Evolutionary conservation across 2,888 invertebrate species (phyloP).

Genomic region (Calameuta pallipes): DNA sequence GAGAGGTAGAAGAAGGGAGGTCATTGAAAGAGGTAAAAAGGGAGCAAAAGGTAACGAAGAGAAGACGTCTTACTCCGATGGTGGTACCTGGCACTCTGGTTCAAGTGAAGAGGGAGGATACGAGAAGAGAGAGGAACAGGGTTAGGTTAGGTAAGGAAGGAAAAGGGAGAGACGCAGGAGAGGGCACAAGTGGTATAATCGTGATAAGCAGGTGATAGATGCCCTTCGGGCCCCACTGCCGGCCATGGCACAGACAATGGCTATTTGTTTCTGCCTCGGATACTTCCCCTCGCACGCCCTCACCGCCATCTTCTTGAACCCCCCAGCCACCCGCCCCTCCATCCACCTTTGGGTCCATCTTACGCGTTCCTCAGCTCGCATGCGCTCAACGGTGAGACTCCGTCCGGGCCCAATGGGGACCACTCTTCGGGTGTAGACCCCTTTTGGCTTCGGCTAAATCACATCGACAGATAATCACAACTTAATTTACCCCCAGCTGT

Average conservation of each 20-base stretch:
- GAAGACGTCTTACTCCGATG: slow-evolving; percentile 55
- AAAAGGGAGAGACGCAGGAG: slow-evolving; percentile 19
- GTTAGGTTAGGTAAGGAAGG: slow-evolving; percentile 15
- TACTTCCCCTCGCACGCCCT: slow-evolving; percentile 13
- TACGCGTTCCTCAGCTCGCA: not conserved
- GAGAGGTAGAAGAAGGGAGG: slow-evolving; percentile 29
- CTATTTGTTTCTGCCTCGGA: slow-evolving; percentile 64
- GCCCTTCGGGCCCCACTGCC: slow-evolving; percentile 60
- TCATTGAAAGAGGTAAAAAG: slow-evolving; percentile 49
- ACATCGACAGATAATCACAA: slow-evolving; percentile 66
- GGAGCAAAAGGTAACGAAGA: slow-evolving; percentile 40
- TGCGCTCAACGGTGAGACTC: not conserved
- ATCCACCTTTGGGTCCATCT: slow-evolving; percentile 2
- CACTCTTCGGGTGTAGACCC: slow-evolving; percentile 1
- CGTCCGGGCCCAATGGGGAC: not conserved
- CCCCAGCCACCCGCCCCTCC: not conserved
- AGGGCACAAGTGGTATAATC: slow-evolving; percentile 63
- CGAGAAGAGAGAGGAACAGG: slow-evolving; percentile 11
- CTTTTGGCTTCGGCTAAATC: slow-evolving; percentile 54
- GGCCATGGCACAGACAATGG: slow-evolving; percentile 60
- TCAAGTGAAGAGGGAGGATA: slow-evolving; percentile 20
- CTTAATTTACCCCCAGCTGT: slow-evolving; percentile 65
- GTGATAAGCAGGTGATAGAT: slow-evolving; percentile 67
- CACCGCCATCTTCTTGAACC: not conserved
- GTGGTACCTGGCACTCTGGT: slow-evolving; percentile 14